Evolutionary conservation across 2,888 invertebrate species (phyloP), one percentile per base, ranked within the genome.

Genomic region (Phyllotreta striolata): DNA sequence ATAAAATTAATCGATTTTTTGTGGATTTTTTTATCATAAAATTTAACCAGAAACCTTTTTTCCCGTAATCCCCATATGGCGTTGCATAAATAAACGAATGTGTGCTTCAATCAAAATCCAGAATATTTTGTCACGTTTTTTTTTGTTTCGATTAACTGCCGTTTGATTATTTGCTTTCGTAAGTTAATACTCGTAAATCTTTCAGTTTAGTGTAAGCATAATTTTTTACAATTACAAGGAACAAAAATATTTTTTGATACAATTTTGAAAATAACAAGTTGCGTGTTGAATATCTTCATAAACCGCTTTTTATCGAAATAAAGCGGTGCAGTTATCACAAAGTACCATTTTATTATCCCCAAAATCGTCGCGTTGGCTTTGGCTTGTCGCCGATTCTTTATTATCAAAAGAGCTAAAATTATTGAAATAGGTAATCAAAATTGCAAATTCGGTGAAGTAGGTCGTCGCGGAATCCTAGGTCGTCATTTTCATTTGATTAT

Each of bases 361-460:
- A 24, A 24, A 24, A 24, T 24, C 24, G 24, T 24, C 24, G 24
- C 24, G 24, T 24, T 38, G 38, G 38, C 38, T 38, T 52, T n/a
- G 24, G 24, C 24, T 24, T 14, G 13, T 38, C 9, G 38, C 38
- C 38, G 7, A 38, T 52, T 52, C 38, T 13, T 14, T 52, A 38
- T 38, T 47, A 47, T 35, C 41, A 10, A 9, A 41, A 47, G 24
- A 34, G 38, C 10, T 38, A 52, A 52, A 38, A 38, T 38, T 52
- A 9, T 38, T 6, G 10, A 38, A 56, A 47, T 49, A 24, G 24
- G 24, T 24, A 58, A 58, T 58, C 57, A 49, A 47, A 58, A 58
- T 49, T 58, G 57, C 47, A 58, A 58, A 58, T 58, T 58, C 14
- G 24, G n/a, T 58, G 39, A 58, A 39, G 57, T 58, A 58, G 57